These are phyloP conservation scores for Chironomus riparius DNA, from an alignment of 2,888 invertebrate species.

Conservation along the genomic window DNA sequence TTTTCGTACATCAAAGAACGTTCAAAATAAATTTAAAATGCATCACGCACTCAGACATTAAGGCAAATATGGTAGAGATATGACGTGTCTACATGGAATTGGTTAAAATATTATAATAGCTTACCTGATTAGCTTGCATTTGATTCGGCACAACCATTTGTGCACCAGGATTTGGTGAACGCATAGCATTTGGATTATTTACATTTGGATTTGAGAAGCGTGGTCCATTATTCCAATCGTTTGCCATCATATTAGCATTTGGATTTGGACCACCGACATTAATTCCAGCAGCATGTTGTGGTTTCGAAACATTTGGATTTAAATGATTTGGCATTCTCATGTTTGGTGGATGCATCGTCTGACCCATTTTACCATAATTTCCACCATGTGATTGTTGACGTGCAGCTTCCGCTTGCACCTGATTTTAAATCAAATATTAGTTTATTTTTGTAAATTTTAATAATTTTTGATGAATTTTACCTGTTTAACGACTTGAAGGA, in stretches of 20 bases:
- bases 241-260: conserved; percentile 31
- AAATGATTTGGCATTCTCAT: conserved; percentile 41
- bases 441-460: neutral
- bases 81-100: too few species aligned
- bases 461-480: conserved; percentile 34
- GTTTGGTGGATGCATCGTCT: conserved; percentile 44
- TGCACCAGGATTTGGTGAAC: conserved; percentile 43
- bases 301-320: conserved; percentile 30
- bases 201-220: conserved; percentile 41
- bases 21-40: too few species aligned
- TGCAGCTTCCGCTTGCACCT: conserved; percentile 86
- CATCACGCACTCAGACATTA: too few species aligned
- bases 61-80: neutral
- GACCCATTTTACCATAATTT: conserved; percentile 60
- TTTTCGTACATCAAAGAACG: too few species aligned
- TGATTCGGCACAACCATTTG: conserved; percentile 43
- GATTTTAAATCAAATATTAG: conserved; percentile 30
- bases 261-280: conserved; percentile 32
- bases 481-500: conserved; percentile 74
- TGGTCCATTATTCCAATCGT: conserved; percentile 38
- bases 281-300: conserved; percentile 35
- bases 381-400: conserved; percentile 69
- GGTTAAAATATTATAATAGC: neutral
- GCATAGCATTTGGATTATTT: conserved; percentile 39
- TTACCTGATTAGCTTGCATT: conserved; percentile 37